Base-by-base conservation (phyloP, 2,888 invertebrate genomes). In the Epistrophella euchroma region DNA sequence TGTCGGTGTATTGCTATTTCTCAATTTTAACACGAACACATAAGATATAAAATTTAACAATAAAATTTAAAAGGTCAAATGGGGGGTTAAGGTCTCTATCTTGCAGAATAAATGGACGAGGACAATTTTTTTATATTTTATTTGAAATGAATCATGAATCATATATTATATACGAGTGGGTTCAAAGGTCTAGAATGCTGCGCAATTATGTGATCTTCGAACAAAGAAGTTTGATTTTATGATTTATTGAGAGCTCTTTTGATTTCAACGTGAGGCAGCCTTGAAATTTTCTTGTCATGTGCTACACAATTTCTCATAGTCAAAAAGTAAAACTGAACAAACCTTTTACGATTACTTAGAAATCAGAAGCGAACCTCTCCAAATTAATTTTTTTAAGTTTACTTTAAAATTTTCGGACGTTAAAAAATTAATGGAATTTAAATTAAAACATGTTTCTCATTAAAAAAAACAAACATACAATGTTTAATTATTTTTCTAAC, bases 181-280 rank as follows among this genome's bases (percentile, higher is more conserved):
- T 17, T 64, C 45, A 45, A 28, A 45, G 45, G 17, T 64, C 43
- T 28, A 25, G 7, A 45, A 64, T 43, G 45, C 13, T 2, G 28
- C 6, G 17, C 43, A 25, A 17, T 43, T 43, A 25, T 60, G 32
- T 32, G 10, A 17, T 56, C 19, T 4, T 28, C 19, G 11, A 45
- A 64, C 64, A 64, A 64, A 13, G 64, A 45, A 17, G 45, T 64
- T 64, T 17, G 45, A 45, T 64, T 62, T 40, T 25, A 10, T 64
- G 64, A 64, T 64, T 64, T 43, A 28, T 43, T 43, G 28, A 35
- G 7, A 7, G 15, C 15, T 60, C 3, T 7, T 13, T 37, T 22
- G 3, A 40, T 22, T 22, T 40, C 4, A 15, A 37, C 2, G 22
- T 1, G 2, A 17, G 7, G n/a, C 11, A 35, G 32, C 28, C n/a